phyloP scores from a whole-genome alignment of 2,888 invertebrate species.

The Pollenia labialis region DNA sequence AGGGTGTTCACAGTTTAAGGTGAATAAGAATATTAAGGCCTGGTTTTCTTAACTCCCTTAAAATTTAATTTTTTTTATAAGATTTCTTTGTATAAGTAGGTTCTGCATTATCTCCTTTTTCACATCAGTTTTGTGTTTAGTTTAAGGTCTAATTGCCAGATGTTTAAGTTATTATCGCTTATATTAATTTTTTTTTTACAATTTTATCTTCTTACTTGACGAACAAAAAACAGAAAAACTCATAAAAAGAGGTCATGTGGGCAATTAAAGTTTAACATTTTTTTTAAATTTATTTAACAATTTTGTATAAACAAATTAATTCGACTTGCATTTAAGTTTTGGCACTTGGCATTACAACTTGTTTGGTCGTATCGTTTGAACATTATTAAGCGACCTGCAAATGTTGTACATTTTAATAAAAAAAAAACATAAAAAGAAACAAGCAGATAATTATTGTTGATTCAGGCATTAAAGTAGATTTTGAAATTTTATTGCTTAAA shows the following conservation, averaged over 20 bases:
- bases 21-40: no score
- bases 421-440: neutral
- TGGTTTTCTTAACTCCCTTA: neutral
- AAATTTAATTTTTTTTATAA: neutral
- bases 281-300: slow-evolving; percentile 23
- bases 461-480: slow-evolving; percentile 37
- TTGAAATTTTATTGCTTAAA: slow-evolving; percentile 53
- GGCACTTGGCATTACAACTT: slow-evolving; percentile 41
- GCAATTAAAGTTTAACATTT: slow-evolving; percentile 44
- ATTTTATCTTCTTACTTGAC: neutral
- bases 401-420: neutral
- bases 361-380: slow-evolving; percentile 6
- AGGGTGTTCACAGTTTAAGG: neutral
- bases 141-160: slow-evolving; percentile 16
- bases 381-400: neutral
- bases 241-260: slow-evolving; percentile 49
- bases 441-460: slow-evolving; percentile 35
- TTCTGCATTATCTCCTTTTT: neutral
- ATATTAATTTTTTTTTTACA: neutral
- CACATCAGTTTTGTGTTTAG: neutral
- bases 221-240: neutral
- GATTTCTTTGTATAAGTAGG: neutral
- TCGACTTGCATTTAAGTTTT: slow-evolving; percentile 18
- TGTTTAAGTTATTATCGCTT: neutral
- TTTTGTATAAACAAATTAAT: slow-evolving; percentile 36